Evolutionary conservation across 1,140 invertebrate genomes (phyloP), one percentile per base, ranked within the genome.

Genomic region (Drosophila lowei): DNA sequence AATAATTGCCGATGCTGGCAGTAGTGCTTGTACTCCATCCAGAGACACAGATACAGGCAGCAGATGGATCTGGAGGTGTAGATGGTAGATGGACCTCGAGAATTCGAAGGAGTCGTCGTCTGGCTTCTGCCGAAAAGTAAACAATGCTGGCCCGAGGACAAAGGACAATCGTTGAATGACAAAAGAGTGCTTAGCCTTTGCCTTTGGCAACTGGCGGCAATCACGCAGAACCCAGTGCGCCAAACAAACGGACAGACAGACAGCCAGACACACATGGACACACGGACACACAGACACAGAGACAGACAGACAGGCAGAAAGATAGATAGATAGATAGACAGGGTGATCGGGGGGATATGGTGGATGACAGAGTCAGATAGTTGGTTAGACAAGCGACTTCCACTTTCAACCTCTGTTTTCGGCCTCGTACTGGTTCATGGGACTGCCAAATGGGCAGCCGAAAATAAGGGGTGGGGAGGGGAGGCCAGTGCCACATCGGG

Each of bases 161-260:
- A 88, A 88, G 76, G 76, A 81, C 83, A 89, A 79, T 83, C 84
- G 79, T 59, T 79, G 83, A 79, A 83, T 83, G 84, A 89, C 83
- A 83, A 88, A 83, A 79, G 72, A 83, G 79, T 83, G 78, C 83
- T 88, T 89, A 84, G 83, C 83, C 84, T 83, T 68, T 70, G 66
- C 66, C 65, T 55, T 71, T 76, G 79, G 75, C 79, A 76, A 86
- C 83, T 83, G 83, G 83, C 83, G 79, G 83, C 79, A 86, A 86
- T 88, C 83, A 86, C 70, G 53, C 79, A 72, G 84, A 79, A 73
- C 62, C 50, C 56, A 53, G 61, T 43, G 38, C 54, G 38, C 44
- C 50, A 59, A 49, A 44, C 58, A 62, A 53, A 47, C 57, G 47
- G 42, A 25, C 42, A 67, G 30, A 58, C 59, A 48, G 6, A 50